These are phyloP conservation scores for Irena cyanogastra DNA, from an alignment of 2,113 vertebrate species.

Conservation along the genomic window DNA sequence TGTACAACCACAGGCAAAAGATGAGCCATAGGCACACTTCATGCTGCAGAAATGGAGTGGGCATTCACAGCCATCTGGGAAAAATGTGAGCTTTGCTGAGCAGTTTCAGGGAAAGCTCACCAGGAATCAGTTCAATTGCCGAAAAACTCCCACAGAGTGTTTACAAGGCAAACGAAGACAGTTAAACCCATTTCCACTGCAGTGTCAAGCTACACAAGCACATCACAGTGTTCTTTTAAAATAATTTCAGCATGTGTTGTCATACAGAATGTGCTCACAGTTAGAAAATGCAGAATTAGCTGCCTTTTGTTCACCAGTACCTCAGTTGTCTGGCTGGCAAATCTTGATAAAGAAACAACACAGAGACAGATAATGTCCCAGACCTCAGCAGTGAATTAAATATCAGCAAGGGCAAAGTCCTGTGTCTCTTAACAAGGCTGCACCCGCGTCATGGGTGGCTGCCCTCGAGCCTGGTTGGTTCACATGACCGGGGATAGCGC, in stretches of 20 bases:
- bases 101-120: neutral
- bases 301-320: neutral
- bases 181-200: neutral
- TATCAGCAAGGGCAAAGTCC: neutral
- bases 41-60: neutral
- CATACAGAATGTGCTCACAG: neutral
- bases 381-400: neutral
- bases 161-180: neutral
- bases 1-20: neutral
- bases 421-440: neutral
- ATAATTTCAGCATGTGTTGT: rapidly evolving
- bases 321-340: neutral
- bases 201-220: neutral
- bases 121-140: neutral
- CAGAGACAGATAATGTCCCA: neutral
- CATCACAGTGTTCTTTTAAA: neutral
- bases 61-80: neutral
- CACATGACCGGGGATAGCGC: neutral
- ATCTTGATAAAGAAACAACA: neutral
- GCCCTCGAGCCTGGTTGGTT: neutral
- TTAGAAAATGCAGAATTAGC: neutral
- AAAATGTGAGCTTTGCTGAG: neutral
- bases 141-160: neutral
- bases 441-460: neutral
- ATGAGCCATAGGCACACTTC: neutral